phyloP scores from a whole-genome alignment of 2,797 vertebrate species.

The Yasuhikotakia modesta region DNA sequence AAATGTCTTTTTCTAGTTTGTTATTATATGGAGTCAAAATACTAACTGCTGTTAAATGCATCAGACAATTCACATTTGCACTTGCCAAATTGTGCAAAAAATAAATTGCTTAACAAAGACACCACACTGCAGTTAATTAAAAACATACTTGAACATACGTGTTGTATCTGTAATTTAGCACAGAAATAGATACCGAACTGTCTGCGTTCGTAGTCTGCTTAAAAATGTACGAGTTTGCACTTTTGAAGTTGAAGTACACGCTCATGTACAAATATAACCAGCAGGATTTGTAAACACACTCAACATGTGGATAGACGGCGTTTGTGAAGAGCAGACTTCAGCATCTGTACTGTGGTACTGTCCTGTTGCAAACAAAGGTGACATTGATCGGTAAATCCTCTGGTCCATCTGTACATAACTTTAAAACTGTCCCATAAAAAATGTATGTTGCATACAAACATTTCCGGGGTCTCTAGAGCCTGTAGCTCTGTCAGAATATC shows the following conservation, averaged over 20 bases:
- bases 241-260: neutral
- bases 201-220: too few species aligned
- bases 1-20: too few species aligned
- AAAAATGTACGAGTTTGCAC: neutral
- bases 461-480: neutral
- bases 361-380: neutral
- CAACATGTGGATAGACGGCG: neutral
- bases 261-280: neutral
- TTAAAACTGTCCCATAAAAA: neutral
- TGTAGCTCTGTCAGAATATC: neutral
- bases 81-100: neutral
- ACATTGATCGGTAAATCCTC: neutral
- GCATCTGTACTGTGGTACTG: neutral
- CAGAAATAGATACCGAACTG: too few species aligned
- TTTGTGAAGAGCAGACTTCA: neutral
- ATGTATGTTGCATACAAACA: neutral
- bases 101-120: neutral
- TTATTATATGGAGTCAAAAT: too few species aligned
- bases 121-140: neutral
- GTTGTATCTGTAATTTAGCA: too few species aligned
- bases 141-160: too few species aligned
- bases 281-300: neutral
- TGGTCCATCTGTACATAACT: neutral
- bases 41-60: too few species aligned
- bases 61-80: neutral